Evolutionary conservation across 53 echinoderm and acorn worm genomes (phyloP).

Genomic region (Holothuria scabra): DNA sequence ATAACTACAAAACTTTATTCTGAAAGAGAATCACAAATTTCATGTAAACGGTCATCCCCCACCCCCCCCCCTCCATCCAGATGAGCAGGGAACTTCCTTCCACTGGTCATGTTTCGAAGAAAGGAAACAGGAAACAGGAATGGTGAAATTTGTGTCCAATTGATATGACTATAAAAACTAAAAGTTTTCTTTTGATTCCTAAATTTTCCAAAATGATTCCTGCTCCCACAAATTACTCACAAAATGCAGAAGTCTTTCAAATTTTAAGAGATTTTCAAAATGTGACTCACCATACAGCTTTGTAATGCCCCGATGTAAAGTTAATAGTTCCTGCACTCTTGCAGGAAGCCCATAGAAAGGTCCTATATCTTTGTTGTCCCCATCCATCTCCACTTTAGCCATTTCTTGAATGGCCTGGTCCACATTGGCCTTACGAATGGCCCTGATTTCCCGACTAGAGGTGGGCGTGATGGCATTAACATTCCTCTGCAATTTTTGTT

Average conservation of each 20-base stretch:
- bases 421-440: constrained; percentile 10
- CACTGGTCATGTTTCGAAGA: no score
- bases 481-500: constrained; percentile 68
- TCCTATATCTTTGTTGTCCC: constrained; percentile 74
- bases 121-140: no score
- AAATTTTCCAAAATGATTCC: no score
- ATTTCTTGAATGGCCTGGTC: constrained; percentile 13
- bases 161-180: no score
- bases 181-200: no score
- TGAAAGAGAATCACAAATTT: no score
- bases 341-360: constrained; percentile 95
- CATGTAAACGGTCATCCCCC: no score
- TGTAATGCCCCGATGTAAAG: constrained; percentile 75
- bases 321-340: constrained; percentile 77
- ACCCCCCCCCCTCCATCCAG: no score
- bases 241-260: neutral
- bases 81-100: no score
- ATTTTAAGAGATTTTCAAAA: neutral
- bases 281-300: constrained; percentile 74
- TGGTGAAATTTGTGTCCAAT: no score
- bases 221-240: no score
- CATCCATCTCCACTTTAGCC: neutral
- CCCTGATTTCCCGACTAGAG: constrained; percentile 21
- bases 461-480: constrained; percentile 67
- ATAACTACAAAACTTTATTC: no score